Percentiles rank a stretch among this genome's conserved stretches.
Evolutionary conservation across 1,140 invertebrate species (phyloP).

Genomic region (Pentalonia nigronervosa): DNA sequence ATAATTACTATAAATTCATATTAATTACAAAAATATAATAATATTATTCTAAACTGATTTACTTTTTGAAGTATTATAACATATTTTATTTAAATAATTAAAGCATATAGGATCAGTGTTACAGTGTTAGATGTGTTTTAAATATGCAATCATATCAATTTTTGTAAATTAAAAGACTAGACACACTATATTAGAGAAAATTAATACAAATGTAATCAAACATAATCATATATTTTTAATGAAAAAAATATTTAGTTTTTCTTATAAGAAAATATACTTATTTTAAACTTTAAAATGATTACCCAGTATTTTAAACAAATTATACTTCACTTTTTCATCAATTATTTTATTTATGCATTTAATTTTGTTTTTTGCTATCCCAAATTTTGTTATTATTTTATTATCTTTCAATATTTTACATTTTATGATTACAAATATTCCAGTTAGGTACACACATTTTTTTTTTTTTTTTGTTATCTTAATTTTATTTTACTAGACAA

Average conservation of each 20-base stretch:
- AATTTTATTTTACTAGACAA: slow-evolving; percentile 12
- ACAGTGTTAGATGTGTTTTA: background rate
- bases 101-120: background rate
- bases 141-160: slow-evolving; percentile 53
- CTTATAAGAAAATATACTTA: background rate
- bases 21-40: background rate
- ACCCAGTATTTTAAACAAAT: background rate
- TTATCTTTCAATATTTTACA: background rate
- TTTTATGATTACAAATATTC: background rate
- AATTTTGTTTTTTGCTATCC: background rate
- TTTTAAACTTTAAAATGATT: background rate
- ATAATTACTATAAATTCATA: background rate
- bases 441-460: background rate
- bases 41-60: slow-evolving; percentile 1
- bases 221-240: slow-evolving; percentile 38
- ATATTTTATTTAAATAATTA: background rate
- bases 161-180: slow-evolving; percentile 54
- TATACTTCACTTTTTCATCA: background rate
- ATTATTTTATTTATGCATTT: background rate
- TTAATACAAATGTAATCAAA: slow-evolving; percentile 2
- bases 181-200: slow-evolving; percentile 37
- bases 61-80: background rate
- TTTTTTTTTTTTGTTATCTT: background rate
- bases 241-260: background rate
- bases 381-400: background rate